Conservation (phyloP, 2,888 invertebrate species). For the Drosophila borborema region DNA sequence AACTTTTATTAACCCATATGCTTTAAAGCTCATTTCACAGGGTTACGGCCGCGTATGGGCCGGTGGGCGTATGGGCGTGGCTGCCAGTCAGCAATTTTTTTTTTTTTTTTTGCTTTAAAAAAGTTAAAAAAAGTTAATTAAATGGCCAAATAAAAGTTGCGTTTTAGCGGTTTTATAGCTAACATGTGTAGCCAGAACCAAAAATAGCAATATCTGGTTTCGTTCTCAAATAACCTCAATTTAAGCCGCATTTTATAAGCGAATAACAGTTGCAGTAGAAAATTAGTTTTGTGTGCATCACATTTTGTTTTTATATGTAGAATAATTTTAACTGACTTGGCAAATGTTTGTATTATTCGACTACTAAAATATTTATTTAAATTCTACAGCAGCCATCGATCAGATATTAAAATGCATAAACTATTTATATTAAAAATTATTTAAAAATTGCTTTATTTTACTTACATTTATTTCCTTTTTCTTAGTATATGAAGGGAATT, state of each 20-base stretch:
- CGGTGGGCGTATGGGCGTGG: not conserved
- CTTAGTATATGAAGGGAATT: too few relatives aligned
- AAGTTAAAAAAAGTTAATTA: too few relatives aligned
- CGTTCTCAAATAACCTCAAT: not conserved
- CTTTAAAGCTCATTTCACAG: slow-evolving; percentile 33
- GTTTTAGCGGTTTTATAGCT: slow-evolving; percentile 17
- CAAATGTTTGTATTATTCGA: too few relatives aligned
- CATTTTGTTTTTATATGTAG: too few relatives aligned
- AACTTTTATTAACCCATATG: slow-evolving; percentile 42
- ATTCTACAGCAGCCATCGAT: too few relatives aligned
- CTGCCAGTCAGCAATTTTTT: slow-evolving; percentile 10
- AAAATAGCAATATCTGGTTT: not conserved
- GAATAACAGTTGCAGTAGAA: not conserved
- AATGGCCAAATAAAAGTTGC: slow-evolving; percentile 20
- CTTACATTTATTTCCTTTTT: not conserved
- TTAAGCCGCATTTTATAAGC: not conserved
- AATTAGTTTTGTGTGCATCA: too few relatives aligned
- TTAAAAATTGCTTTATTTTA: not conserved
- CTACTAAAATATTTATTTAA: too few relatives aligned
- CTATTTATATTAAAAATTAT: too few relatives aligned
- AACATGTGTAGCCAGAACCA: slow-evolving; percentile 17
- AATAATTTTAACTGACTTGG: too few relatives aligned
- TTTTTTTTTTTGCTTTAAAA: slow-evolving; percentile 25
- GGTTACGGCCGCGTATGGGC: slow-evolving; percentile 3
- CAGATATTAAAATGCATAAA: too few relatives aligned